Conservation (phyloP, 1,140 invertebrate genomes). For the Eupristina koningsbergeri region DNA sequence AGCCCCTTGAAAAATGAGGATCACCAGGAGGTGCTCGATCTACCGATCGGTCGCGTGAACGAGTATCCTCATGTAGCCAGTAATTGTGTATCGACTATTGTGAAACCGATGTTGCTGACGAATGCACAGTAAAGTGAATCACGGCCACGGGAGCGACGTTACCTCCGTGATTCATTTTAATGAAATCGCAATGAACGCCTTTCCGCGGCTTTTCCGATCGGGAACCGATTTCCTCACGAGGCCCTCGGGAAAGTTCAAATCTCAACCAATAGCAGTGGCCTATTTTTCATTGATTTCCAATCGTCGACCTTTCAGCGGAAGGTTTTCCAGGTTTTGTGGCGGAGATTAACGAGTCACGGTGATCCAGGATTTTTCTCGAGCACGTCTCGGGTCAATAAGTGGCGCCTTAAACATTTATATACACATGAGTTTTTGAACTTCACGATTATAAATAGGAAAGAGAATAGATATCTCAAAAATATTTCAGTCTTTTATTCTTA, state of each 20-base stretch:
- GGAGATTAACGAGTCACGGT: not conserved
- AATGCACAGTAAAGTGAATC: constrained; percentile 5
- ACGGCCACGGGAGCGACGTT: not conserved
- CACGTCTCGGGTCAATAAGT: not conserved
- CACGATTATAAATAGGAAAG: too few species aligned
- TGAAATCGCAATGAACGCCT: not conserved
- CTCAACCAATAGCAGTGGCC: too few species aligned
- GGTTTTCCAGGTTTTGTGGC: not conserved
- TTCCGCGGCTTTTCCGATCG: not conserved
- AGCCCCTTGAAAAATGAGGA: not conserved
- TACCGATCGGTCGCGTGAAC: not conserved
- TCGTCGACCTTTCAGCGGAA: too few species aligned
- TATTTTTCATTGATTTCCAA: not conserved
- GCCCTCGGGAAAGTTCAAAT: too few species aligned
- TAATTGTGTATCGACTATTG: not conserved
- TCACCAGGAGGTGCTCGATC: not conserved
- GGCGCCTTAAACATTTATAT: not conserved
- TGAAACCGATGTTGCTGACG: not conserved
- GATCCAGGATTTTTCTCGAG: too few species aligned
- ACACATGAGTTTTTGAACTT: not conserved
- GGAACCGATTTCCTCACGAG: too few species aligned
- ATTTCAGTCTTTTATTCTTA: too few species aligned
- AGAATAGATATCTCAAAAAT: too few species aligned
- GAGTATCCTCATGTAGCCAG: not conserved
- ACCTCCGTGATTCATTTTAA: not conserved